Evolutionary conservation across 2,888 invertebrate species (phyloP).

Genomic region (Melinaea marsaeus): DNA sequence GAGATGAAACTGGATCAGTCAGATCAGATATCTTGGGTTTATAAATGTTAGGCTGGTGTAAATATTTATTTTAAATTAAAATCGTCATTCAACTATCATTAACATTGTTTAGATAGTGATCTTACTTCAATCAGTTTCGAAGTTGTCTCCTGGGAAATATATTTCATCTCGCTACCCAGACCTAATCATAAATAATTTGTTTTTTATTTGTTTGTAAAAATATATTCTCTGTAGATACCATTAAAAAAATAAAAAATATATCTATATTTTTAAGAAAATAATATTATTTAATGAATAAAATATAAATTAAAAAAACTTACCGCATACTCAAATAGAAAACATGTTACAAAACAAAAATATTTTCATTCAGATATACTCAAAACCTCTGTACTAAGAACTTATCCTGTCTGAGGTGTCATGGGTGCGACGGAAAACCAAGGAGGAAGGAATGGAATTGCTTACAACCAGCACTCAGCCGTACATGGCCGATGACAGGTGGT

Average conservation of each 20-base stretch:
- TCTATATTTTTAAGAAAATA: too few relatives aligned
- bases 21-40: background rate
- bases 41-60: background rate
- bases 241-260: background rate
- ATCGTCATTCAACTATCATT: background rate
- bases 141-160: slow-evolving; percentile 22
- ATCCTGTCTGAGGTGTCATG: slow-evolving; percentile 57
- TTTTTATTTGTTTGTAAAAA: background rate
- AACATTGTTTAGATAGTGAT: slow-evolving; percentile 2
- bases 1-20: background rate
- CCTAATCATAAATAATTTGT: background rate
- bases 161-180: slow-evolving; percentile 16
- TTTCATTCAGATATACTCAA: background rate
- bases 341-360: too few relatives aligned
- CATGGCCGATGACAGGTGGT: slow-evolving; percentile 67
- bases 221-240: background rate
- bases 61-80: background rate
- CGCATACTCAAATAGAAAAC: too few relatives aligned
- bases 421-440: slow-evolving; percentile 71
- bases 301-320: too few relatives aligned
- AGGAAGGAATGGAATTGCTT: slow-evolving; percentile 65
- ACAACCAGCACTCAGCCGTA: slow-evolving; percentile 70
- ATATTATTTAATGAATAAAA: too few relatives aligned
- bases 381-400: background rate
- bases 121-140: slow-evolving; percentile 13